These are phyloP conservation scores for Nanger granti DNA, from an alignment of 2,113 vertebrate species.

Conservation along the genomic window DNA sequence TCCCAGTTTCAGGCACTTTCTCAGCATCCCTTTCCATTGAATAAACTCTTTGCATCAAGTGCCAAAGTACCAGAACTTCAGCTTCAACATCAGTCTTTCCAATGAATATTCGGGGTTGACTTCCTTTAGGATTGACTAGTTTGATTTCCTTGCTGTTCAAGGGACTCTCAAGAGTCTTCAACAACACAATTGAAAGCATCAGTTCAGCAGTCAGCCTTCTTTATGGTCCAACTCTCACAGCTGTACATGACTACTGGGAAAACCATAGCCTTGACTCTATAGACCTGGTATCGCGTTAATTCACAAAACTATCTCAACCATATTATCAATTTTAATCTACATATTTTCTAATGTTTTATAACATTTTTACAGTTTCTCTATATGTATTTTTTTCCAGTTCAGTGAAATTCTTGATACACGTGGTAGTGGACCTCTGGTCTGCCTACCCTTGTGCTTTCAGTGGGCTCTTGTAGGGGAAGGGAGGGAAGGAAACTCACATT, in stretches of 20 bases:
- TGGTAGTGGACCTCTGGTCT: neutral
- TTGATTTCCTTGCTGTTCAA: neutral
- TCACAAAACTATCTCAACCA: neutral
- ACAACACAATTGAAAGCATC: neutral
- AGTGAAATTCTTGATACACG: neutral
- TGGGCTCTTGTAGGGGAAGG: neutral
- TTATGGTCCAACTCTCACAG: neutral
- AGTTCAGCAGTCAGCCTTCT: neutral
- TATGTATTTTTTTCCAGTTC: neutral
- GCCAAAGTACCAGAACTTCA: neutral
- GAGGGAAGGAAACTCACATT: neutral
- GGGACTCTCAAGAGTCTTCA: neutral
- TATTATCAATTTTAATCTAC: neutral
- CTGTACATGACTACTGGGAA: neutral
- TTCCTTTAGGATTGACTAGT: neutral
- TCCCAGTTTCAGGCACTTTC: neutral
- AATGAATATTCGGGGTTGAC: neutral
- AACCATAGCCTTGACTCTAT: neutral
- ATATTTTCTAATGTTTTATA: neutral
- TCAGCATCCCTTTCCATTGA: neutral
- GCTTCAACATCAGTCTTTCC: neutral
- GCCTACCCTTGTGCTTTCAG: fast-evolving
- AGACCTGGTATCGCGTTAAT: neutral
- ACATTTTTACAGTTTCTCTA: neutral
- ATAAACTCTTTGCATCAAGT: neutral